Conservation (phyloP, 2,888 invertebrate genomes). For the Phyllotreta striolata region DNA sequence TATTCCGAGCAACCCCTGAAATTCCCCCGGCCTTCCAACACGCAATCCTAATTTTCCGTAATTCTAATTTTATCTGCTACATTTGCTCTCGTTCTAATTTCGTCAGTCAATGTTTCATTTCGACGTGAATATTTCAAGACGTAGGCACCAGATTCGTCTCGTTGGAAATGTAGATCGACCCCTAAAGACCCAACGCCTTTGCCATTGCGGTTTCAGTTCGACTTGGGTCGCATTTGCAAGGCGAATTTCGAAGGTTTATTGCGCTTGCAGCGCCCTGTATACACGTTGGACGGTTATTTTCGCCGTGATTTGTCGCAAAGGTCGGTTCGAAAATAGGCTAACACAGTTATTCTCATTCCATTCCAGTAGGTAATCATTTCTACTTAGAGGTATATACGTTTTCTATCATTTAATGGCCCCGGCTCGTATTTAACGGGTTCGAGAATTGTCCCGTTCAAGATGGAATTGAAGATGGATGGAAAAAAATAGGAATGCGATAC, state of each 20-base stretch:
- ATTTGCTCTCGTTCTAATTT: too few species aligned
- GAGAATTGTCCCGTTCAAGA: conserved; percentile 10
- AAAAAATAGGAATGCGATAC: conserved; percentile 11
- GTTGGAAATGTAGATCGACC: too few species aligned
- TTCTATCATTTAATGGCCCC: conserved; percentile 12
- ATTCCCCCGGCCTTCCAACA: too few species aligned
- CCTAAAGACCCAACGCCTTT: too few species aligned
- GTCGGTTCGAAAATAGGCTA: conserved; percentile 8
- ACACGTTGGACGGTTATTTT: too few species aligned
- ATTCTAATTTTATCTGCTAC: too few species aligned
- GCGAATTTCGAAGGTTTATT: not conserved
- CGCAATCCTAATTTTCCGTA: too few species aligned
- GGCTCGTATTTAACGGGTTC: conserved; percentile 8
- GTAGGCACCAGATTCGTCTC: too few species aligned
- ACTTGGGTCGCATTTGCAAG: not conserved
- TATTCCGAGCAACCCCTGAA: too few species aligned
- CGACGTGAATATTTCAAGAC: too few species aligned
- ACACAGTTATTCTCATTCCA: conserved; percentile 15
- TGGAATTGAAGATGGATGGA: not conserved
- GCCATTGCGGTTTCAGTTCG: too few species aligned
- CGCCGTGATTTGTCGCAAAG: conserved; percentile 6
- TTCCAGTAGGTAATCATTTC: conserved; percentile 3
- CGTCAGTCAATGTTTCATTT: too few species aligned
- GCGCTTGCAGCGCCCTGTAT: not conserved
- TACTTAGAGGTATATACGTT: not conserved